Evolutionary conservation across 2,113 vertebrate genomes (phyloP).

Genomic region (Plecturocebus donacophilus): DNA sequence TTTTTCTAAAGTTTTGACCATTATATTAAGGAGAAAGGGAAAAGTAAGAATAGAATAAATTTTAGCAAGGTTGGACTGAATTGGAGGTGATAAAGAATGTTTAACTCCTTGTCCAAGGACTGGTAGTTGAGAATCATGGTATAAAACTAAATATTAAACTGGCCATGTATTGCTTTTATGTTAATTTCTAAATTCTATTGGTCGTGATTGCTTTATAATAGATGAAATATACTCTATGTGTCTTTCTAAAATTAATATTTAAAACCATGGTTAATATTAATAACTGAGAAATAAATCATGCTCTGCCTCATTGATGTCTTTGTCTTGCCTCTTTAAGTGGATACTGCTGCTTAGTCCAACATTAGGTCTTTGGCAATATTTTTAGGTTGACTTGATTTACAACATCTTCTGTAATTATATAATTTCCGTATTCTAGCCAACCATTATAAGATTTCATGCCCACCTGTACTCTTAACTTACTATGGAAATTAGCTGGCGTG

Average conservation of each 20-base stretch:
- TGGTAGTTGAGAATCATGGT: background rate
- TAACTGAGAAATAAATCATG: background rate
- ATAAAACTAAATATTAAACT: background rate
- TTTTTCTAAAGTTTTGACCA: background rate
- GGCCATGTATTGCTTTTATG: background rate
- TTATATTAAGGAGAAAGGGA: no score
- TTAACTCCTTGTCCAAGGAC: background rate
- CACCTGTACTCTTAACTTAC: background rate
- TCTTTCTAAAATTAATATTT: background rate
- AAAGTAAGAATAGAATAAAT: no score
- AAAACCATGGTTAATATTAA: background rate
- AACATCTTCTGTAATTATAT: background rate
- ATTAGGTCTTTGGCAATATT: background rate
- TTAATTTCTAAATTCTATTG: background rate
- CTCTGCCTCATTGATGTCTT: background rate
- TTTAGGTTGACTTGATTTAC: background rate
- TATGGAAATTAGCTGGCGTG: conserved; percentile 50
- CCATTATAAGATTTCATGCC: background rate
- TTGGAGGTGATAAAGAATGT: background rate
- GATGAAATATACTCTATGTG: background rate
- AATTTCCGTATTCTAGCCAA: background rate
- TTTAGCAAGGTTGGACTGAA: background rate
- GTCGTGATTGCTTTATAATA: background rate
- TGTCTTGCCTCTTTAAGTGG: background rate
- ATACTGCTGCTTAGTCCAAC: background rate